Conservation (phyloP, 1,140 invertebrate species). For the Drosophila yakuba region DNA sequence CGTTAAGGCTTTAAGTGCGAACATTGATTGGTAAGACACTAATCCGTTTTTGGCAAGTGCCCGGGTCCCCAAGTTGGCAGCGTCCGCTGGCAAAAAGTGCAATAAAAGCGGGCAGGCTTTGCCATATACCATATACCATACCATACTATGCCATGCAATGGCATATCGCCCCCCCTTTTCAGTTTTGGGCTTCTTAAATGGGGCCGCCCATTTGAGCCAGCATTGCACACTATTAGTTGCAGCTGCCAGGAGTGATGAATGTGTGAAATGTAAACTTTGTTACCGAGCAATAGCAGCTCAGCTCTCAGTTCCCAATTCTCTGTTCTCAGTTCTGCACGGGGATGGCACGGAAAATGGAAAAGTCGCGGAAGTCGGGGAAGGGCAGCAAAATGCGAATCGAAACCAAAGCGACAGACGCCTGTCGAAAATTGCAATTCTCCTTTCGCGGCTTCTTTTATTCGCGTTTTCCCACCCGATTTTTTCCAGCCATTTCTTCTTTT, state of each 20-base stretch:
- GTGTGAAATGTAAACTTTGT: slow-evolving; percentile 84
- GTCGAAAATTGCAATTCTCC: slow-evolving; percentile 81
- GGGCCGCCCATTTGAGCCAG: slow-evolving; percentile 70
- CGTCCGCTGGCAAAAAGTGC: slow-evolving; percentile 62
- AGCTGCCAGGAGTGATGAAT: slow-evolving; percentile 83
- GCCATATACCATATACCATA: not conserved
- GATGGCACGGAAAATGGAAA: not conserved
- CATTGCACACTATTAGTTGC: slow-evolving; percentile 82
- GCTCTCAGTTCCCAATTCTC: not conserved
- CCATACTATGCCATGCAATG: no score
- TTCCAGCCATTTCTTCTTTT: slow-evolving; percentile 32
- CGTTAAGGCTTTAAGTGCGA: slow-evolving; percentile 70
- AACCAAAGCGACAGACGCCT: slow-evolving; percentile 74
- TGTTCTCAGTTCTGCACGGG: slow-evolving; percentile 22
- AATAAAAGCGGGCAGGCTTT: slow-evolving; percentile 65
- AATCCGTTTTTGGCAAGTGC: slow-evolving; percentile 77
- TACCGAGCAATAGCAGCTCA: slow-evolving; percentile 75
- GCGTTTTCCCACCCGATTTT: slow-evolving; percentile 20
- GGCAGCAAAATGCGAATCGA: slow-evolving; percentile 59
- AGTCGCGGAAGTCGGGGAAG: slow-evolving; percentile 8
- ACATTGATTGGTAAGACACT: slow-evolving; percentile 79
- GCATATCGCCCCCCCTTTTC: not conserved
- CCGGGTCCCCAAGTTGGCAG: slow-evolving; percentile 65
- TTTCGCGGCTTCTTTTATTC: slow-evolving; percentile 47
- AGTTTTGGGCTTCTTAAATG: slow-evolving; percentile 57